Evolutionary conservation across 92 coral and sea anemone genomes (phyloP), one percentile per base, ranked within the genome.

Genomic region (Phenganax marumi): DNA sequence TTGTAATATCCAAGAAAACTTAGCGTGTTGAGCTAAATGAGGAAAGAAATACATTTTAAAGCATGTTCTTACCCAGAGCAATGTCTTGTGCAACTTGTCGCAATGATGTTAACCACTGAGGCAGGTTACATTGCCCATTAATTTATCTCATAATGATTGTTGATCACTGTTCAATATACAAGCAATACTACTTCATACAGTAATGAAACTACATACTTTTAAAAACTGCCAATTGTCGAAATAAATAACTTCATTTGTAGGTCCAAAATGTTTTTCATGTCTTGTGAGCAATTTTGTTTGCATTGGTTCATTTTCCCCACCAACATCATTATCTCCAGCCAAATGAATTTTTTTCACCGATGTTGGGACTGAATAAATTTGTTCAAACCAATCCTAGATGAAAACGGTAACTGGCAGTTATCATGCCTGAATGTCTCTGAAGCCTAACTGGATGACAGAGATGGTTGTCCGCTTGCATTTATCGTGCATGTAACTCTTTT

Each of bases 251-350:
- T 91, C 97, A 84, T 93, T 93, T 8, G 92, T 82, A 11, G 91
- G 87, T 22, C 97, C 97, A 88, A 91, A 93, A 86, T 85, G 39
- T 74, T 68, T 81, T 6, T 85, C 70, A 75, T 91, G 92, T 71
- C 97, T 81, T 52, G 63, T 50, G 22, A 93, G 77, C 10, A 68
- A 11, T 39, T 91, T 91, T 13, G 73, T 24, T 1, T 19, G 18
- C 10, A 78, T 49, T 7, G 55, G 56, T 68, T 53, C 81, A 51
- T 82, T 85, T 91, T 93, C 97, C 9, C 97, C 97, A 26, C 97
- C 92, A 26, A 93, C 75, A 66, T 93, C 97, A 81, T 93, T 93
- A 62, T 93, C 97, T 11, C 97, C 97, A 9, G 97, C 92, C 54
- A 93, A 85, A 83, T 84, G 72, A 43, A 93, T 89, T 73, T 23